A percentile compares a stretch with the other conserved stretches of the same genome.
Evolutionary conservation across 2,888 invertebrate genomes (phyloP).

Genomic region (Trissolcus brochymenae): DNA sequence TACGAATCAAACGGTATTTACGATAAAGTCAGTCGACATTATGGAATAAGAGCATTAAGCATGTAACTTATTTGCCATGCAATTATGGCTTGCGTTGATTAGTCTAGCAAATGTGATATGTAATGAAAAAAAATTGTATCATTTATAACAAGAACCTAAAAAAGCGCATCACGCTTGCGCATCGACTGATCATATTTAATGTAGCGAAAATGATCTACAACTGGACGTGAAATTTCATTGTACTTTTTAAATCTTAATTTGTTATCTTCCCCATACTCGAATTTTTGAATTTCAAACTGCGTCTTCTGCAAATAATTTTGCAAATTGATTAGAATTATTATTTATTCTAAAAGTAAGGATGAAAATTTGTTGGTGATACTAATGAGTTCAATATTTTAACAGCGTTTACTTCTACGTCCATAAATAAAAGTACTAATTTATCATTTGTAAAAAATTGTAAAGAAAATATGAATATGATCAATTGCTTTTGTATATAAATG

Average conservation of each 20-base stretch:
- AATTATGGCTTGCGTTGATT: slow-evolving; percentile 19
- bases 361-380: too few relatives aligned
- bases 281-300: too few relatives aligned
- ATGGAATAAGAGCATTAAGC: slow-evolving; percentile 3
- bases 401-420: too few relatives aligned
- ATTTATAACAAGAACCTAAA: slow-evolving; percentile 11
- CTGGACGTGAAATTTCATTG: too few relatives aligned
- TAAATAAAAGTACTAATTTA: slow-evolving; percentile 24
- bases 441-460: slow-evolving; percentile 57
- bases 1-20: slow-evolving; percentile 2
- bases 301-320: too few relatives aligned
- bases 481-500: slow-evolving; percentile 63
- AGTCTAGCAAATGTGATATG: slow-evolving; percentile 19
- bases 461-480: slow-evolving; percentile 52
- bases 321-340: too few relatives aligned
- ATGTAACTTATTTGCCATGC: slow-evolving; percentile 21
- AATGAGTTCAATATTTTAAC: too few relatives aligned
- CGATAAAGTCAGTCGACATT: slow-evolving; percentile 4
- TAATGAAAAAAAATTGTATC: slow-evolving; percentile 7
- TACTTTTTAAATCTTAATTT: too few relatives aligned
- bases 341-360: too few relatives aligned
- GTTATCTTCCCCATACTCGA: too few relatives aligned
- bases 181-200: too few relatives aligned
- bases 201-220: too few relatives aligned
- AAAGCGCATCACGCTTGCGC: neutral